These are phyloP conservation scores for Himalopsyche phryganea DNA, from an alignment of 1,140 invertebrate genomes.

Conservation along the genomic window DNA sequence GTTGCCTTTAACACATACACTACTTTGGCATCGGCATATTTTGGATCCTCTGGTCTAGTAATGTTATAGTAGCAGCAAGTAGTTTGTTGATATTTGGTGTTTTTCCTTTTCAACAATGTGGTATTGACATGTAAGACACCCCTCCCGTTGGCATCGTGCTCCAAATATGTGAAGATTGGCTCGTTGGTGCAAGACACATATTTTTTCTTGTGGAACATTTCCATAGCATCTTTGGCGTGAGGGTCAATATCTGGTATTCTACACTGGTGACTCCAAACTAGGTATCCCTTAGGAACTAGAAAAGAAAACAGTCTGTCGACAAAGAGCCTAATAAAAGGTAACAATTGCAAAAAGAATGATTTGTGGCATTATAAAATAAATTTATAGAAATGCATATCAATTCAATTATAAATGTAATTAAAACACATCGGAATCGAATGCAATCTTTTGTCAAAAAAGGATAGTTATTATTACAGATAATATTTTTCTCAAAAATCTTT, in stretches of 20 bases:
- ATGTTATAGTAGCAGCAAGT: constrained; percentile 56
- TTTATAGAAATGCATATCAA: too few relatives aligned
- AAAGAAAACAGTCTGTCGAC: not conserved
- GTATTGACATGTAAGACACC: constrained; percentile 23
- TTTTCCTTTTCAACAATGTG: constrained; percentile 13
- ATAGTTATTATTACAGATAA: too few relatives aligned
- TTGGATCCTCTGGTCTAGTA: constrained; percentile 36
- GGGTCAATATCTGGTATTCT: constrained; percentile 67
- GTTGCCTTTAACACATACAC: too few relatives aligned
- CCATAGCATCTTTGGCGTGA: constrained; percentile 61
- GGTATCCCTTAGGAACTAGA: constrained; percentile 49
- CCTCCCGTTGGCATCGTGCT: constrained; percentile 35
- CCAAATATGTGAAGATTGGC: constrained; percentile 48
- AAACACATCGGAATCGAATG: too few relatives aligned
- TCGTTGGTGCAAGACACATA: constrained; percentile 56
- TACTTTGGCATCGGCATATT: constrained; percentile 45
- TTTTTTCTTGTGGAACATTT: constrained; percentile 55
- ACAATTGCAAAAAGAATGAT: too few relatives aligned
- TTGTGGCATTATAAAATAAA: too few relatives aligned
- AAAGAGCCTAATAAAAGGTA: too few relatives aligned
- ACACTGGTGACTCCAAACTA: constrained; percentile 67
- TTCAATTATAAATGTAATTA: too few relatives aligned
- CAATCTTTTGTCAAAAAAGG: too few relatives aligned
- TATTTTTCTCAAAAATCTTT: too few relatives aligned
- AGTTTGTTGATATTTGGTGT: constrained; percentile 9